Evolutionary conservation across 92 coral and sea anemone genomes (phyloP).

Genomic region (Zoanthus solanderi): DNA sequence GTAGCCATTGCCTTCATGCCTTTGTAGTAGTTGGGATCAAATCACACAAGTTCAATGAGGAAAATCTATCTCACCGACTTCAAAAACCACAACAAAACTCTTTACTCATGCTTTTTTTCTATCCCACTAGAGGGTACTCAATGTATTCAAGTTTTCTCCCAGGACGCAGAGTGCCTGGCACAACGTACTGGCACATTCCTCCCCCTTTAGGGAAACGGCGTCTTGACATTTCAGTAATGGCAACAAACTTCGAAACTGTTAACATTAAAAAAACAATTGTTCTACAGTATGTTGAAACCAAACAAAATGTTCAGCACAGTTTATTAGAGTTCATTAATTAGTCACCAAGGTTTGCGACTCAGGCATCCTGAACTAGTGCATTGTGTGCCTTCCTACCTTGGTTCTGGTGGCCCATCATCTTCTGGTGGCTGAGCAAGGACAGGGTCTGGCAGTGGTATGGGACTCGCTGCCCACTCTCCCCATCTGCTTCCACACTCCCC

Average conservation of each 20-base stretch:
- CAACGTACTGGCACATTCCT: neutral
- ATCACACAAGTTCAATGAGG: neutral
- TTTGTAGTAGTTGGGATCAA: neutral
- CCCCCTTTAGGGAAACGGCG: conserved; percentile 9
- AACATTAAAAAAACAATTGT: neutral
- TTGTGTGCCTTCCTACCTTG: too few relatives aligned
- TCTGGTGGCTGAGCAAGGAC: too few relatives aligned
- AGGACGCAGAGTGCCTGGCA: neutral
- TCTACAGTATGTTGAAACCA: neutral
- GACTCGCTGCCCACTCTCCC: too few relatives aligned
- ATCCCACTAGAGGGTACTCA: conserved; percentile 4
- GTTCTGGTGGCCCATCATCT: too few relatives aligned
- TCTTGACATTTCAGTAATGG: neutral
- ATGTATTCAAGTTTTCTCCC: neutral
- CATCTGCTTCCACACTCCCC: neutral
- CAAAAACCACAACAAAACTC: neutral
- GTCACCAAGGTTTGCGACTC: neutral
- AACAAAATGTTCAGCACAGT: neutral
- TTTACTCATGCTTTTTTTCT: neutral
- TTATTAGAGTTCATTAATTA: neutral
- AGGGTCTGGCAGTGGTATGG: too few relatives aligned
- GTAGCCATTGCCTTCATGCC: too few relatives aligned
- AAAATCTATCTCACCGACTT: neutral
- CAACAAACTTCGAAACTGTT: neutral
- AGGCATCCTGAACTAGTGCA: too few relatives aligned